These are phyloP conservation scores for Halocaridina rubra DNA, from an alignment of 2,888 invertebrate species.

Conservation along the genomic window DNA sequence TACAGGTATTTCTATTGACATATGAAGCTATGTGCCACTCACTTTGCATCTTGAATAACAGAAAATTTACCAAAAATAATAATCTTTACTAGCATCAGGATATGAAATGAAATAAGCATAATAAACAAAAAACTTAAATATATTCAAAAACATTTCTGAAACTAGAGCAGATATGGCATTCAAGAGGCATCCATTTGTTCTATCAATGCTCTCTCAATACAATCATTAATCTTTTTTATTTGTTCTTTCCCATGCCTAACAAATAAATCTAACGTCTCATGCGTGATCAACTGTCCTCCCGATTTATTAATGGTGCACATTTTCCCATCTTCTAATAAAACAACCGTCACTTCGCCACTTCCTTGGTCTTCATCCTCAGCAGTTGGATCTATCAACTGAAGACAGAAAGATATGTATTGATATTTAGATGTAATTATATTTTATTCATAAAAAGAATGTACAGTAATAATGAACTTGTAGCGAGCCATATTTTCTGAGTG, in stretches of 20 bases:
- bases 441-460: neutral
- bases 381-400: slow-evolving; percentile 59
- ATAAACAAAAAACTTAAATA: no score
- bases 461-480: neutral
- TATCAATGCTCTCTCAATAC: neutral
- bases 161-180: no score
- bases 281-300: slow-evolving; percentile 38
- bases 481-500: neutral
- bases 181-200: neutral
- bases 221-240: neutral
- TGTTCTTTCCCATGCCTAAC: neutral
- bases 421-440: neutral
- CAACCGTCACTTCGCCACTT: slow-evolving; percentile 47
- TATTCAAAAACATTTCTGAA: no score
- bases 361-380: slow-evolving; percentile 59
- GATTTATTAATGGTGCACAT: slow-evolving; percentile 51
- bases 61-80: no score
- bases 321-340: slow-evolving; percentile 41
- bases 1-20: no score
- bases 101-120: no score
- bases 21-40: no score
- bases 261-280: slow-evolving; percentile 22
- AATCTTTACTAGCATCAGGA: no score
- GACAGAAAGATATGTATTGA: neutral
- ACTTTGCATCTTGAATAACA: no score